Percentiles rank a stretch among this genome's conserved stretches.
Conservation (phyloP, 1,140 invertebrate genomes). For the Drosophila kepulauana region DNA sequence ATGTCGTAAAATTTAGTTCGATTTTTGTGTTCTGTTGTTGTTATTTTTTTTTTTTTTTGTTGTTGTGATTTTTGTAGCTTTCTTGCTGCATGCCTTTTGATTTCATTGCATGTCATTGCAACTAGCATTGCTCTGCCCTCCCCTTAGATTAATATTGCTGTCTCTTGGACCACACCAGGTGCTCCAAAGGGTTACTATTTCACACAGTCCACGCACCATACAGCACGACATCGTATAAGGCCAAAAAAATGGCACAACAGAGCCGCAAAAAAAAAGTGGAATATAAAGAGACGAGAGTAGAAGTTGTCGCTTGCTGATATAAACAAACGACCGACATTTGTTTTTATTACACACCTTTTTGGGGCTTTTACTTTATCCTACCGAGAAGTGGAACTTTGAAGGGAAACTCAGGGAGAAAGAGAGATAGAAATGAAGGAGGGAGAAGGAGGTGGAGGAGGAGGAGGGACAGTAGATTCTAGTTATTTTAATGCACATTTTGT, state of each 20-base stretch:
- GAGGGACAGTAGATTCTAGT: slow-evolving; percentile 79
- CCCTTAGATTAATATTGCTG: not conserved
- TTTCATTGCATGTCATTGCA: slow-evolving; percentile 55
- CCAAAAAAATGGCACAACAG: slow-evolving; percentile 7
- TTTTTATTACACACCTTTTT: slow-evolving; percentile 85
- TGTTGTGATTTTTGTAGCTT: slow-evolving; percentile 56
- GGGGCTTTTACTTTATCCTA: slow-evolving; percentile 31
- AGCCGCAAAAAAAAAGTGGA: not conserved
- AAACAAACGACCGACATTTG: slow-evolving; percentile 85
- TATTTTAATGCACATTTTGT: slow-evolving; percentile 85
- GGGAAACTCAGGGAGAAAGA: too few species aligned
- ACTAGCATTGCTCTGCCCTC: not conserved
- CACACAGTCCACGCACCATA: slow-evolving; percentile 34
- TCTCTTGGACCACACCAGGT: slow-evolving; percentile 45
- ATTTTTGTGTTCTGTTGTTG: slow-evolving; percentile 50
- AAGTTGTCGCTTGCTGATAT: slow-evolving; percentile 80
- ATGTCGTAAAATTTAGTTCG: slow-evolving; percentile 82
- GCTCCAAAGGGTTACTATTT: slow-evolving; percentile 40
- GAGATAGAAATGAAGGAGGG: not conserved
- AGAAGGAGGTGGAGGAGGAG: slow-evolving; percentile 5
- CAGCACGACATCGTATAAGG: slow-evolving; percentile 35
- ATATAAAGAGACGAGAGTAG: slow-evolving; percentile 1
- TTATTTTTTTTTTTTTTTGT: too few species aligned
- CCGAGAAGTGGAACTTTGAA: not conserved
- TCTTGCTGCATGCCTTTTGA: slow-evolving; percentile 54